Evolutionary conservation across 2,113 vertebrate species (phyloP).

Genomic region (Sapayoa aenigma): DNA sequence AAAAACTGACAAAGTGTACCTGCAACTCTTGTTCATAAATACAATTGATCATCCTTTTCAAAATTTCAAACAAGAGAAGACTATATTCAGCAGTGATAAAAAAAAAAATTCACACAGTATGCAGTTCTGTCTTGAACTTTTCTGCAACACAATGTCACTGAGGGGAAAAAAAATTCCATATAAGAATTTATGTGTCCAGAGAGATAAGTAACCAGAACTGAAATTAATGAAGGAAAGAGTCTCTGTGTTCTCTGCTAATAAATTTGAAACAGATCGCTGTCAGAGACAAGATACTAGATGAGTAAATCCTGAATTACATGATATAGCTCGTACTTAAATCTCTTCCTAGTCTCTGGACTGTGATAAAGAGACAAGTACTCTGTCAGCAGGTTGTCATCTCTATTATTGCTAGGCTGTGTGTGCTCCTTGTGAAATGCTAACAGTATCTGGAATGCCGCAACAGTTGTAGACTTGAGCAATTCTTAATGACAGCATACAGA

Average conservation of each 20-base stretch:
- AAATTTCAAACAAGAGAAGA: not conserved
- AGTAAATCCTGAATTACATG: not conserved
- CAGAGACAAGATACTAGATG: not conserved
- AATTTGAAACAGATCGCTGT: not conserved
- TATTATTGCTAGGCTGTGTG: not conserved
- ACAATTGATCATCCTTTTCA: not conserved
- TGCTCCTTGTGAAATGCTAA: not conserved
- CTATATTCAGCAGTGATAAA: not conserved
- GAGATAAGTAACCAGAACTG: not conserved
- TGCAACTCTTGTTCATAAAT: not conserved
- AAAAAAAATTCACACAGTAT: accelerated
- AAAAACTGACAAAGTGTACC: not conserved
- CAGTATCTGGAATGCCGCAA: not conserved
- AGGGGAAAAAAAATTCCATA: not conserved
- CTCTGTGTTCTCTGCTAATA: not conserved
- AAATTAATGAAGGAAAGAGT: not conserved
- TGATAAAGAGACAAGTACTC: not conserved
- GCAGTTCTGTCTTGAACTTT: not conserved
- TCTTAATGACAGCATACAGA: not conserved
- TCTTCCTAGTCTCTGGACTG: not conserved
- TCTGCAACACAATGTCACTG: not conserved
- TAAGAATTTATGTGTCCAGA: not conserved
- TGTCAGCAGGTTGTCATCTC: not conserved
- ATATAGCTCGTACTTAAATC: not conserved
- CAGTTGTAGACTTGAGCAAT: not conserved